Conservation (phyloP, 2,113 vertebrate species). For the Otis tarda region DNA sequence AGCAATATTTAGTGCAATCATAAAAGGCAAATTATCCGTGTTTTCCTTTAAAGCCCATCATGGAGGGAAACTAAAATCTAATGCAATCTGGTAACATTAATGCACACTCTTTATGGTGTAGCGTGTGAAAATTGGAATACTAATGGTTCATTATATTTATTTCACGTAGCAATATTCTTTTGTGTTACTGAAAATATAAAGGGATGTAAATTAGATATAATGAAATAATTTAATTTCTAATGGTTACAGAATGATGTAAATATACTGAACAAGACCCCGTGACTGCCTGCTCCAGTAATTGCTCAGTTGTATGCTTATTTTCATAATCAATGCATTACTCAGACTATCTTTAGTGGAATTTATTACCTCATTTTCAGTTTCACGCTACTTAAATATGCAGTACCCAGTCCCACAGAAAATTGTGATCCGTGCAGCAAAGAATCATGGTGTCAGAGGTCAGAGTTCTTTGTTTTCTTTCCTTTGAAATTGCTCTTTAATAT, state of each 20-base stretch:
- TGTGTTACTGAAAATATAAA: slow-evolving; percentile 45
- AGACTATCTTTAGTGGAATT: slow-evolving; percentile 68
- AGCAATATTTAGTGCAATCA: slow-evolving; percentile 28
- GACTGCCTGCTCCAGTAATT: slow-evolving; percentile 63
- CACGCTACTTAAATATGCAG: slow-evolving; percentile 72
- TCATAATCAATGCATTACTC: slow-evolving; percentile 67
- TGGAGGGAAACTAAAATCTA: slow-evolving; percentile 25
- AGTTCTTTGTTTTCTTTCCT: slow-evolving; percentile 71
- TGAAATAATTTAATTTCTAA: slow-evolving; percentile 67
- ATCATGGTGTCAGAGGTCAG: slow-evolving; percentile 71
- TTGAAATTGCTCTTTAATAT: slow-evolving; percentile 75
- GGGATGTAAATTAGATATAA: slow-evolving; percentile 57
- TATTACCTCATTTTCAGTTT: slow-evolving; percentile 73
- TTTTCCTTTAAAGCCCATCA: slow-evolving; percentile 38
- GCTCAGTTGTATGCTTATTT: slow-evolving; percentile 61
- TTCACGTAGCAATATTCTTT: slow-evolving; percentile 38
- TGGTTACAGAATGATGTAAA: slow-evolving; percentile 63
- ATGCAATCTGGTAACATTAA: background rate
- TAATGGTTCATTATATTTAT: slow-evolving; percentile 52
- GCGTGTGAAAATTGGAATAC: background rate
- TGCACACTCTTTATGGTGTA: background rate
- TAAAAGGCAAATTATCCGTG: slow-evolving; percentile 31
- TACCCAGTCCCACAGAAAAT: slow-evolving; percentile 60
- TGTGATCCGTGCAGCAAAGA: slow-evolving; percentile 61
- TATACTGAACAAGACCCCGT: slow-evolving; percentile 26